These are phyloP conservation scores for Sarotherodon lohbergeri DNA, from an alignment of 2,113 vertebrate species.

Conservation along the genomic window DNA sequence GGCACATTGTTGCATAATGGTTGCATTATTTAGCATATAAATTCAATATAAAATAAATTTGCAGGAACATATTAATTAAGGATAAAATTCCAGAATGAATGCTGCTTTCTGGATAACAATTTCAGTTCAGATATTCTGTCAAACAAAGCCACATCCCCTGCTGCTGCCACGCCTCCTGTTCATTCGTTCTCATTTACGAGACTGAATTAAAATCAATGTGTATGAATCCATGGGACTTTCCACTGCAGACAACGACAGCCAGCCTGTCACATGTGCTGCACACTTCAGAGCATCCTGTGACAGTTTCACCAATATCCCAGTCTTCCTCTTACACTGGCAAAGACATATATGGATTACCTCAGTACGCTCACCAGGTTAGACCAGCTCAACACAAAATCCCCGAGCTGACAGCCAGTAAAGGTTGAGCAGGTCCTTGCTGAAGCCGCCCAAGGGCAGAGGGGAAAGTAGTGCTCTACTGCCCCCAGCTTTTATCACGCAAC, in stretches of 20 bases:
- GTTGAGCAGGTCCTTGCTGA: slow-evolving; percentile 20
- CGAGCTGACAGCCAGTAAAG: slow-evolving; percentile 16
- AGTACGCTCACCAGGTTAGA: background rate
- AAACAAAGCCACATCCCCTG: background rate
- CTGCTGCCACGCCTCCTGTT: background rate
- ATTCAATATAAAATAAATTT: background rate
- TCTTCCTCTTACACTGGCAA: background rate
- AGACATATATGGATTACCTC: background rate
- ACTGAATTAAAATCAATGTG: slow-evolving; percentile 50
- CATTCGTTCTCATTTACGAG: slow-evolving; percentile 26
- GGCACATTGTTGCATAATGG: background rate
- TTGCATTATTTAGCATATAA: background rate
- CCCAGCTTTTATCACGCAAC: slow-evolving; percentile 1
- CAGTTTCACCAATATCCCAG: background rate
- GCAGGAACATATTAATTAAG: background rate
- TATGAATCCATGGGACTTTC: slow-evolving; percentile 63
- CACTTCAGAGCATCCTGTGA: background rate
- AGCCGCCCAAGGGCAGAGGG: slow-evolving; percentile 10
- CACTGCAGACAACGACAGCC: background rate
- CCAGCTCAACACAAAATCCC: background rate
- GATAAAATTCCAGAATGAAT: background rate
- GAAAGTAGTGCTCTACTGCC: background rate
- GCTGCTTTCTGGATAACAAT: background rate
- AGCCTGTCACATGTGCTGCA: slow-evolving; percentile 32
- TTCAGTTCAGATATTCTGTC: background rate